Evolutionary conservation across 2,113 vertebrate species (phyloP), one percentile per base, ranked within the genome.

Genomic region (Rutilus rutilus): DNA sequence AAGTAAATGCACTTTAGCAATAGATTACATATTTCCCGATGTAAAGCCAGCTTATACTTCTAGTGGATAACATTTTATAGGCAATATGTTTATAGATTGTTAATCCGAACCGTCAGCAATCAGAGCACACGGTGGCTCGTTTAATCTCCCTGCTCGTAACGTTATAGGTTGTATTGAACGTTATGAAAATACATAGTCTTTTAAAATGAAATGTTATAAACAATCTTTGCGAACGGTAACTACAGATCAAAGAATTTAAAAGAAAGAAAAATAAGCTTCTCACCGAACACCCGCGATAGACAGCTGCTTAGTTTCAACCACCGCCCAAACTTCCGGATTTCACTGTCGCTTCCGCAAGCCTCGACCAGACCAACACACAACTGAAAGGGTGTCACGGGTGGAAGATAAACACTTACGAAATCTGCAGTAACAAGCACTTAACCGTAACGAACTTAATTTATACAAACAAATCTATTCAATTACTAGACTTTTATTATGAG

Each of bases 251-350:
- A 52, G 0, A 17, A 9, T 1, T 27, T 17, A 21, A 2, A 9
- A 73, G 4, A 23, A 4, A 2, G 19, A 69, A 67, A 1, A 19
- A 3, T 2, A 78, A 60, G 1, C 6, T 15, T 59, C 89, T 88
- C 90, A 95, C 95, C 95, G 92, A 82, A 88, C 85, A 73, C 65
- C 14, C 4, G 83, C 88, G 50, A 25, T 85, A 52, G 7, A 8
- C 50, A 81, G 60, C 65, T 83, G 57, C 78, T 73, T 52, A 52
- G 50, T 52, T 78, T 91, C 89, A 94, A 95, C 95, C 95, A 96
- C 94, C 94, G 94, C 95, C 95, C 94, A 93, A 93, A 95, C 94
- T 95, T 95, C 95, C 94, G 94, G 90, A 83, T 78, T 86, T 45
- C 54, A 86, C 57, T 47, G 82, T 82, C 15, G 65, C 67, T 91